Base-by-base conservation (phyloP, 1,140 invertebrate genomes). In the Drosophila azteca region DNA sequence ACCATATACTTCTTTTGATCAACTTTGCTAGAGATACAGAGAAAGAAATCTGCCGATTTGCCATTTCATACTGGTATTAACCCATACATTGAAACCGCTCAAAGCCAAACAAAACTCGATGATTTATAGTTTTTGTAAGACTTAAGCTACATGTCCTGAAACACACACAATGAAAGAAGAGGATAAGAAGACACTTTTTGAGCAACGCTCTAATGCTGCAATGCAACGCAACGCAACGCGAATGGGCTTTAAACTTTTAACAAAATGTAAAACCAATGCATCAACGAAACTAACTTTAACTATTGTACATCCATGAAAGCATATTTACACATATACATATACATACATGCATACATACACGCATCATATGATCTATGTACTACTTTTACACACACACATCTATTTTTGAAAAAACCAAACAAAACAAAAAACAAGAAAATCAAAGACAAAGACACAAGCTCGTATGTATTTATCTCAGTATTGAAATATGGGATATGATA, bases 261-360 rank as follows among this genome's bases (percentile, higher is more conserved):
- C 15, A 80, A 71, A 80, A 41, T 67, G 68, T 71, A 45, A 17
- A 73, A 75, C 49, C 71, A 71, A 62, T 71, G 67, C 69, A 81
- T 81, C 78, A 81, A 81, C 78, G 78, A 81, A 81, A 35, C 62
- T 64, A 81, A 81, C 58, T 81, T 81, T 77, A 64, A 80, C 61
- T 75, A 45, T 61, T 67, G 51, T 68, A 46, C 63, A 68, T 78
- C 39, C 62, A 78, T 52, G 59, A 39, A 50, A 43, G 50, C 48
- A 70, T 66, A 75, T 76, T 72, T 73, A 78, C 67, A 79, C 53
- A 53, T 48, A 55, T 66, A 79, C 53, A 53, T 48, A 55, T 66
- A 66, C 57, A 69, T 39, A 62, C 51, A 44, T 7, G 43, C 17
- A 46, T 15, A 52, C 51, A 55, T 72, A 39, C 35, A 39, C 35